Evolutionary conservation across 92 coral and sea anemone species (phyloP).

Genomic region (Zoanthus solanderi): DNA sequence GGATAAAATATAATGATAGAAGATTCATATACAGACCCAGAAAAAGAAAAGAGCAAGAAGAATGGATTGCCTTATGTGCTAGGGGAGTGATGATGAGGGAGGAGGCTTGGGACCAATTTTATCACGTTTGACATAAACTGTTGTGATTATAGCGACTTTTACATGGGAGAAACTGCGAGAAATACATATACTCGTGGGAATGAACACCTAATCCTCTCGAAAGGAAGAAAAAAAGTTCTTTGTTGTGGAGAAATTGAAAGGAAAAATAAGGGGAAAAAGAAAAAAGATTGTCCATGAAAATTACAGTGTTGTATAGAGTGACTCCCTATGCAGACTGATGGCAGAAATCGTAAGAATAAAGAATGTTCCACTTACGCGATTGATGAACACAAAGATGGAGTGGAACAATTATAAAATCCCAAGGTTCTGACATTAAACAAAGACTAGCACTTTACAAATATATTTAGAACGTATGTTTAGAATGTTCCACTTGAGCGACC

Average conservation of each 20-base stretch:
- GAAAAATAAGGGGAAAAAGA: constrained; percentile 27
- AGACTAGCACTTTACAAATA: neutral
- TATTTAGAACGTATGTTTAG: no score
- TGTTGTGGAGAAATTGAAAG: constrained; percentile 28
- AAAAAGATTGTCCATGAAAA: constrained; percentile 26
- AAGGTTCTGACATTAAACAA: constrained; percentile 3
- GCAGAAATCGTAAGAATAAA: neutral
- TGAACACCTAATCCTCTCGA: constrained; percentile 26
- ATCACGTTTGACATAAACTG: neutral
- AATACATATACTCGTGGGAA: constrained; percentile 21
- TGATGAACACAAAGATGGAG: constrained; percentile 34
- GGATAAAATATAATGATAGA: no score
- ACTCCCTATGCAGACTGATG: neutral
- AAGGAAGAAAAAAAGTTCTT: constrained; percentile 7
- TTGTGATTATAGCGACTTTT: neutral
- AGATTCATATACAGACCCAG: no score
- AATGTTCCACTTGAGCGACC: neutral
- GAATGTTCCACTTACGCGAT: neutral
- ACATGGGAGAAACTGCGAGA: neutral
- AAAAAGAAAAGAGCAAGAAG: neutral
- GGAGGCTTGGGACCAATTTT: neutral
- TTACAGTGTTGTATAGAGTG: constrained; percentile 29
- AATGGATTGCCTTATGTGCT: neutral
- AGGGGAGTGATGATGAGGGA: neutral
- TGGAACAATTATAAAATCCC: constrained; percentile 28